Percentiles rank a stretch among this genome's conserved stretches.
These are phyloP conservation scores for Amazona ochrocephala DNA, from an alignment of 2,797 vertebrate species.

Conservation along the genomic window DNA sequence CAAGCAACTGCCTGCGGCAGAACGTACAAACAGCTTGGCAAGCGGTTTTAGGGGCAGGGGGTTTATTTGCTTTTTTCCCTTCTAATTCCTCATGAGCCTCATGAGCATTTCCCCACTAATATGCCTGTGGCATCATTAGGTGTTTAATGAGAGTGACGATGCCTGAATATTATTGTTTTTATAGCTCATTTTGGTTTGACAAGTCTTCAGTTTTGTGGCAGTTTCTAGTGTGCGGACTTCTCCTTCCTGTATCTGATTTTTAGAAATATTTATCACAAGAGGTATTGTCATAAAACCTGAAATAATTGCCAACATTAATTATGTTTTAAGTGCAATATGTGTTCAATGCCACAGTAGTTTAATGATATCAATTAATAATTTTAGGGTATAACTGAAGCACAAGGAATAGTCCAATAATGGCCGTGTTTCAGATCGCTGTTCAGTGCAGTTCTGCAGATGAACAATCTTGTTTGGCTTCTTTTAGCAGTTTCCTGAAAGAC, in stretches of 20 bases:
- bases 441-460: background rate
- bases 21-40: conserved; percentile 51
- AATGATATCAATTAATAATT: conserved; percentile 36
- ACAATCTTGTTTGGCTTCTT: background rate
- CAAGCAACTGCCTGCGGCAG: conserved; percentile 54
- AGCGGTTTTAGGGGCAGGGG: background rate
- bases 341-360: conserved; percentile 1
- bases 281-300: conserved; percentile 21
- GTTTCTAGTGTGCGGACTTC: background rate
- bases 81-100: conserved; percentile 30
- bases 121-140: conserved; percentile 66
- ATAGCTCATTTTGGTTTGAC: conserved; percentile 59
- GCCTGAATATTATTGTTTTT: conserved; percentile 44
- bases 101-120: conserved; percentile 41
- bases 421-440: background rate
- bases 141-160: conserved; percentile 63
- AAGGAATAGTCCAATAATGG: background rate
- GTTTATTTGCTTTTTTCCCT: background rate
- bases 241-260: background rate
- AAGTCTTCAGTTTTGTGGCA: conserved; percentile 19
- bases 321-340: background rate
- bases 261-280: conserved; percentile 19
- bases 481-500: background rate
- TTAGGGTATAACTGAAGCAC: background rate
- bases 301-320: conserved; percentile 25